Evolutionary conservation across 2,113 vertebrate genomes (phyloP).

Genomic region (Oriolus oriolus): DNA sequence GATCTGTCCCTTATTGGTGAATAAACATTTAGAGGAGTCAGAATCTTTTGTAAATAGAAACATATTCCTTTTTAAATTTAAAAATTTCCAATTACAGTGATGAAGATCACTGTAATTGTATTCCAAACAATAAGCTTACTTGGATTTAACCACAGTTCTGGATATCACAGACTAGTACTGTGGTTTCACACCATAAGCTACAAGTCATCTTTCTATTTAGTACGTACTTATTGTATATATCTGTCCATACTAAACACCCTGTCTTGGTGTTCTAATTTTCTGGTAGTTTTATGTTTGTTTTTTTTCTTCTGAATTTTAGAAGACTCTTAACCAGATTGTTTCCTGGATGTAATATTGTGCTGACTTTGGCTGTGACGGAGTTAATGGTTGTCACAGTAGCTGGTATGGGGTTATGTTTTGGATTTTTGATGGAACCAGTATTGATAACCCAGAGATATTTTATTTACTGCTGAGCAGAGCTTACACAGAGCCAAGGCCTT

Average conservation of each 20-base stretch:
- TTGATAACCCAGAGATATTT: not conserved
- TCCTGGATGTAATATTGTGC: not conserved
- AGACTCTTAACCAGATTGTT: not conserved
- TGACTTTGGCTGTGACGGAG: accelerated
- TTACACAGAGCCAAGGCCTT: not conserved
- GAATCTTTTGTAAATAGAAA: not conserved
- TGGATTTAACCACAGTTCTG: not conserved
- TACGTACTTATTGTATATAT: not conserved
- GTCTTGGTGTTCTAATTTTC: not conserved
- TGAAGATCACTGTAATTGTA: not conserved
- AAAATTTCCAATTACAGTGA: not conserved
- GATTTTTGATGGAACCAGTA: not conserved
- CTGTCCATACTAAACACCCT: not conserved
- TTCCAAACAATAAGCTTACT: not conserved
- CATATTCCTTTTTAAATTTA: not conserved
- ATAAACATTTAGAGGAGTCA: not conserved
- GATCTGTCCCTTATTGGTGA: not conserved
- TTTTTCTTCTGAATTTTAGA: not conserved
- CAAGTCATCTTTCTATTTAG: not conserved
- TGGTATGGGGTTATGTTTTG: not conserved
- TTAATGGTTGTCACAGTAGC: not conserved
- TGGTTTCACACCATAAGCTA: not conserved
- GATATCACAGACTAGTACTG: not conserved
- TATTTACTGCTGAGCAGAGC: not conserved
- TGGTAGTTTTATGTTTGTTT: not conserved